Conservation (phyloP, 2,113 vertebrate species). For the Rousettus leschenaultii region DNA sequence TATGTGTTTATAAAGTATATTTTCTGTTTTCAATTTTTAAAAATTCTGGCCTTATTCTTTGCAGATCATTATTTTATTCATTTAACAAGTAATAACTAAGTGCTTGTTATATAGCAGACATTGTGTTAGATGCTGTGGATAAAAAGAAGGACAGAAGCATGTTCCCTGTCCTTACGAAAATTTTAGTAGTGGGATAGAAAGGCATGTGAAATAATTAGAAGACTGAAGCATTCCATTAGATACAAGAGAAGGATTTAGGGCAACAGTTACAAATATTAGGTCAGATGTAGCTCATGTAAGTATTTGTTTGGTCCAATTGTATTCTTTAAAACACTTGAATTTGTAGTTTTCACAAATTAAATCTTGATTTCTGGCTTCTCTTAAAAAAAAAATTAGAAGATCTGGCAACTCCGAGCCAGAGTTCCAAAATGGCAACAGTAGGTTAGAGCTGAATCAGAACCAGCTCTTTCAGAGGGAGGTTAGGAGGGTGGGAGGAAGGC, state of each 20-base stretch:
- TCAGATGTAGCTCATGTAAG: neutral
- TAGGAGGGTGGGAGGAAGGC: neutral
- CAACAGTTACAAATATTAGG: neutral
- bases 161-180: neutral
- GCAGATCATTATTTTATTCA: neutral
- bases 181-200: neutral
- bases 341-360: conserved; percentile 35
- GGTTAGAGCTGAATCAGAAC: neutral
- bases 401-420: neutral
- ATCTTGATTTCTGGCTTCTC: conserved; percentile 26
- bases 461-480: neutral
- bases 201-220: neutral
- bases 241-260: neutral
- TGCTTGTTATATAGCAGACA: neutral
- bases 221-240: neutral
- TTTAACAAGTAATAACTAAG: neutral
- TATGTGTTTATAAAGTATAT: neutral
- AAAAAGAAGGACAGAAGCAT: neutral
- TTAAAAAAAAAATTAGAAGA: conserved; percentile 6
- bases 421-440: neutral
- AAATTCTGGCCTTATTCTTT: neutral
- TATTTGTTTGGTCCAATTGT: neutral
- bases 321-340: neutral
- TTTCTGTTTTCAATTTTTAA: neutral
- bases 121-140: neutral